A percentile compares a stretch with the other conserved stretches of the same genome.
Conservation (phyloP, 2,888 invertebrate genomes). For the Danaus chrysippus region DNA sequence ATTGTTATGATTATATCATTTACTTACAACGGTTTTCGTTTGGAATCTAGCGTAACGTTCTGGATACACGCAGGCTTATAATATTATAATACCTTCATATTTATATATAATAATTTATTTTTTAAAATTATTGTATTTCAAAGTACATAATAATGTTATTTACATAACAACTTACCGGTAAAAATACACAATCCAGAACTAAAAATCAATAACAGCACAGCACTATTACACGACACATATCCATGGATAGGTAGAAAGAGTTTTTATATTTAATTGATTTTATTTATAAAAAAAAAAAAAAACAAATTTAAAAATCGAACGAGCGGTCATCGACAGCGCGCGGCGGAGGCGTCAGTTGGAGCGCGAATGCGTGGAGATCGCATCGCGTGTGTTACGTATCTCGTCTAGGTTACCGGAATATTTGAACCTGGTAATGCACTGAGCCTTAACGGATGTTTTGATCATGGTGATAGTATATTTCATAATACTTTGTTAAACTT, state of each 20-base stretch:
- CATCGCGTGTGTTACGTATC: slow-evolving; percentile 47
- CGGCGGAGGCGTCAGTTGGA: slow-evolving; percentile 49
- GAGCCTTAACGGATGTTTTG: slow-evolving; percentile 15
- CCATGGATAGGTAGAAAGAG: slow-evolving; percentile 10
- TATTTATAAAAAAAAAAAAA: slow-evolving; percentile 32
- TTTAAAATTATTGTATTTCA: no score
- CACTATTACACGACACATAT: slow-evolving; percentile 29
- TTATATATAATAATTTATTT: neutral
- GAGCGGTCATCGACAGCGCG: slow-evolving; percentile 47
- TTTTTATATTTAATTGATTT: slow-evolving; percentile 14
- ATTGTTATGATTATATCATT: slow-evolving; percentile 29
- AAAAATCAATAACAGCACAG: slow-evolving; percentile 31
- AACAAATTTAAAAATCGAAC: slow-evolving; percentile 47
- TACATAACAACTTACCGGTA: slow-evolving; percentile 30
- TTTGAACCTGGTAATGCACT: slow-evolving; percentile 44
- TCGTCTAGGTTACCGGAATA: slow-evolving; percentile 51
- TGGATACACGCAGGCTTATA: slow-evolving; percentile 15
- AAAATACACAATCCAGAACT: slow-evolving; percentile 31
- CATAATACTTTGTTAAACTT: no score
- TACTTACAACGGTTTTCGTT: slow-evolving; percentile 28
- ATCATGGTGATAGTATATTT: no score
- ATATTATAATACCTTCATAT: no score
- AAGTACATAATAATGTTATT: no score
- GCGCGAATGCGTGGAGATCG: slow-evolving; percentile 55
- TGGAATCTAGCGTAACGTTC: slow-evolving; percentile 28